A percentile compares a stretch with the other conserved stretches of the same genome.
These are phyloP conservation scores for Dinothrombium tinctorium DNA, from an alignment of 1,140 invertebrate genomes.

Conservation along the genomic window DNA sequence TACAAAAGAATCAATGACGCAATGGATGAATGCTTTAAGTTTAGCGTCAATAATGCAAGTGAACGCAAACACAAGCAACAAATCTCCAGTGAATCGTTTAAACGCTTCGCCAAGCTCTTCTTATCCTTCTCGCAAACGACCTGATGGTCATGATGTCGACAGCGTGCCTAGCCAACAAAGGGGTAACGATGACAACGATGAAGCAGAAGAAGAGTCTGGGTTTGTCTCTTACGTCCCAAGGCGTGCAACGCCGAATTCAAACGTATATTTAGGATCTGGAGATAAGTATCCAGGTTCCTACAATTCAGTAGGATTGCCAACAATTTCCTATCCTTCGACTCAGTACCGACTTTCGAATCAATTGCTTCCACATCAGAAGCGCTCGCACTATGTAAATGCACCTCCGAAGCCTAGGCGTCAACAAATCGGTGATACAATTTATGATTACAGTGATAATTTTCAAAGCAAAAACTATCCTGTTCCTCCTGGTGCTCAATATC, in stretches of 20 bases:
- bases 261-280: slow-evolving; percentile 10
- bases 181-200: background rate
- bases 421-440: background rate
- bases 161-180: background rate
- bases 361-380: slow-evolving; percentile 16
- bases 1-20: slow-evolving; percentile 51
- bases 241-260: slow-evolving; percentile 7
- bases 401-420: slow-evolving; percentile 54
- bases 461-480: too few relatives aligned
- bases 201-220: slow-evolving; percentile 17
- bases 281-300: slow-evolving; percentile 14
- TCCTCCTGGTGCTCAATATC: slow-evolving; percentile 9
- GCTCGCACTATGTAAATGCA: slow-evolving; percentile 64
- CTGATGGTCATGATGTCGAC: slow-evolving; percentile 4
- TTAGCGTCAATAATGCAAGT: slow-evolving; percentile 51
- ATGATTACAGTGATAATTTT: background rate
- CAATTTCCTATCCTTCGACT: background rate
- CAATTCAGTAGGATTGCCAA: slow-evolving; percentile 4
- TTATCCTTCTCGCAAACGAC: background rate
- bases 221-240: slow-evolving; percentile 15
- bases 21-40: slow-evolving; percentile 65
- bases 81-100: background rate
- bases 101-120: background rate
- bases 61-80: background rate
- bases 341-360: background rate